Evolutionary conservation across 2,113 vertebrate genomes (phyloP).

Genomic region (Haemorhous mexicanus): DNA sequence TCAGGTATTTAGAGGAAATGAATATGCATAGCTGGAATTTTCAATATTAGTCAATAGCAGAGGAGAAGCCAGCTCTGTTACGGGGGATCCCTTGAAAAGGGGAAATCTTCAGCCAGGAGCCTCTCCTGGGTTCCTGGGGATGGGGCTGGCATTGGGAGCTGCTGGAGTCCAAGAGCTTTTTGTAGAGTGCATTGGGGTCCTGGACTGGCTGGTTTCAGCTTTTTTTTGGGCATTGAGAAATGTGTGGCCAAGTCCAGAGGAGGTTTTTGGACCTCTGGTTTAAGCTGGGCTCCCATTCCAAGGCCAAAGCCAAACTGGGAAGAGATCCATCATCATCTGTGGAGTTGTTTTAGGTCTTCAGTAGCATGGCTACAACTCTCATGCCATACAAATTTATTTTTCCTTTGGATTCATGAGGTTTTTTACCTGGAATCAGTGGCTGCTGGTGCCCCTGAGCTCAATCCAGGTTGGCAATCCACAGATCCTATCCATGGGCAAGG

Average conservation of each 20-base stretch:
- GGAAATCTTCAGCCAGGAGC: neutral
- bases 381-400: neutral
- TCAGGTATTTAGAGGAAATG: neutral
- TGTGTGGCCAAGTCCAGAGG: neutral
- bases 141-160: neutral
- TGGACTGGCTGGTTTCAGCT: neutral
- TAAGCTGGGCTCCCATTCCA: neutral
- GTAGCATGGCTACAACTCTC: neutral
- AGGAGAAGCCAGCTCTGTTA: neutral
- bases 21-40: neutral
- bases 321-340: neutral
- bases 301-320: neutral
- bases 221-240: neutral
- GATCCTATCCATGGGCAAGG: neutral
- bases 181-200: neutral
- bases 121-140: neutral
- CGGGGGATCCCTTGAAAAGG: neutral
- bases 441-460: neutral
- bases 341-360: neutral
- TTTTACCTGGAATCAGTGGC: neutral
- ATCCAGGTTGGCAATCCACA: constrained; percentile 8
- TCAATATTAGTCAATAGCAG: neutral
- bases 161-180: neutral
- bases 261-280: neutral
- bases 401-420: neutral